phyloP scores from a whole-genome alignment of 2,888 invertebrate genomes.

The Hydriomena furcata region DNA sequence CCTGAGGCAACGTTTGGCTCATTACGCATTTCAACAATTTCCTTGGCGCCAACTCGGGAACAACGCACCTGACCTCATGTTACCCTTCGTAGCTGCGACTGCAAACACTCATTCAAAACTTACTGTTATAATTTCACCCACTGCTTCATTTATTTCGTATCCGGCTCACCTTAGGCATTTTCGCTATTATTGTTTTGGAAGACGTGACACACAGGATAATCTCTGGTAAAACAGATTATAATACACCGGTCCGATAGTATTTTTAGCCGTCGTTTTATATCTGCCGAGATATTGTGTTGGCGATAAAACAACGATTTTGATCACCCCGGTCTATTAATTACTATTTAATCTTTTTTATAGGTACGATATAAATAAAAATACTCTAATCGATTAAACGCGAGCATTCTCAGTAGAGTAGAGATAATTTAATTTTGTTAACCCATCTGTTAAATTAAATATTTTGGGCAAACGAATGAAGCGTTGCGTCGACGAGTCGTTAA shows the following conservation, averaged over 20 bases:
- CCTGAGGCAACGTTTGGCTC: conserved; percentile 55
- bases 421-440: conserved; percentile 40
- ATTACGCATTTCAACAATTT: conserved; percentile 44
- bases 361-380: conserved; percentile 40
- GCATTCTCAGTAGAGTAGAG: conserved; percentile 43
- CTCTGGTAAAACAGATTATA: conserved; percentile 1
- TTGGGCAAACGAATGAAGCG: conserved; percentile 47
- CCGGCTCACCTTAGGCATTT: neutral
- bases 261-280: neutral
- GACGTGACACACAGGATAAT: conserved; percentile 13
- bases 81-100: conserved; percentile 7
- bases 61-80: conserved; percentile 26
- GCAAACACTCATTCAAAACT: conserved; percentile 7
- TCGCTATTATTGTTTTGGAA: neutral
- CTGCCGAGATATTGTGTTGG: neutral
- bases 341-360: conserved; percentile 23
- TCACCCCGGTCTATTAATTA: neutral
- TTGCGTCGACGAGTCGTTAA: conserved; percentile 51
- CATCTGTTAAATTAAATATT: conserved; percentile 50
- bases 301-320: neutral
- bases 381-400: conserved; percentile 35
- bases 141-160: conserved; percentile 1
- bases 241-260: neutral
- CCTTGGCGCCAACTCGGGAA: conserved; percentile 27
- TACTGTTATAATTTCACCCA: neutral